Evolutionary conservation across 2,888 invertebrate genomes (phyloP).

Genomic region (Invenusta paracnida): DNA sequence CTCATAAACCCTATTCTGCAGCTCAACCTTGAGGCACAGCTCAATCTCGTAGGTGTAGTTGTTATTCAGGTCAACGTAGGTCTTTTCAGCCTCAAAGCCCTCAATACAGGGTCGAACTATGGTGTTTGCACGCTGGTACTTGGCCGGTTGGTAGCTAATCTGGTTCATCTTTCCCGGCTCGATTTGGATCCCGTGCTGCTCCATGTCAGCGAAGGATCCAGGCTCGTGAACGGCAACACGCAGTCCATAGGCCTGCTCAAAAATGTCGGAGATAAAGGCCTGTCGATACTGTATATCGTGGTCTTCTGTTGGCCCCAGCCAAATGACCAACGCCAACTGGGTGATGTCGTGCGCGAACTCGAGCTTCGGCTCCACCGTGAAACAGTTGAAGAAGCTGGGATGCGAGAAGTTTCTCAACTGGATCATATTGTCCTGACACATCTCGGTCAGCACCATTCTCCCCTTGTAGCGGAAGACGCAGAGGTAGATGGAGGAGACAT

Average conservation of each 20-base stretch:
- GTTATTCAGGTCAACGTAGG: conserved; percentile 35
- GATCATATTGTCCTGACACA: conserved; percentile 37
- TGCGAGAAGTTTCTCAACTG: conserved; percentile 36
- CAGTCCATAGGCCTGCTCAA: conserved; percentile 43
- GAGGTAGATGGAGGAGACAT: conserved; percentile 26
- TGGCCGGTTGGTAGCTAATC: conserved; percentile 39
- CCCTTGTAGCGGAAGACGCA: conserved; percentile 1
- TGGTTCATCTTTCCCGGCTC: conserved; percentile 44
- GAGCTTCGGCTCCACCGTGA: conserved; percentile 37
- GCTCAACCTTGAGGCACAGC: conserved; percentile 39
- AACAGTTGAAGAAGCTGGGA: conserved; percentile 44
- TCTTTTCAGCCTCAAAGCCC: neutral
- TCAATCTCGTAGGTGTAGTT: conserved; percentile 41
- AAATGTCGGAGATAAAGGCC: conserved; percentile 42
- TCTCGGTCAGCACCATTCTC: neutral
- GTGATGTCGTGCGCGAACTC: neutral
- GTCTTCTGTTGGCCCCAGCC: conserved; percentile 40
- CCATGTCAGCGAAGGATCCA: conserved; percentile 24
- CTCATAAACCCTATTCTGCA: conserved; percentile 38
- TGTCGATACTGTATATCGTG: conserved; percentile 34
- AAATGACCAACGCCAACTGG: conserved; percentile 36
- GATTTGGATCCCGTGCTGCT: conserved; percentile 42
- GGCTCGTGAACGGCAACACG: conserved; percentile 44
- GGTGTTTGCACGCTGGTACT: conserved; percentile 33
- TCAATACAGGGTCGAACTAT: conserved; percentile 38